Percentiles rank a stretch among this genome's conserved stretches.
phyloP scores from a whole-genome alignment of 2,888 invertebrate genomes.

The Crossocerus cetratus region DNA sequence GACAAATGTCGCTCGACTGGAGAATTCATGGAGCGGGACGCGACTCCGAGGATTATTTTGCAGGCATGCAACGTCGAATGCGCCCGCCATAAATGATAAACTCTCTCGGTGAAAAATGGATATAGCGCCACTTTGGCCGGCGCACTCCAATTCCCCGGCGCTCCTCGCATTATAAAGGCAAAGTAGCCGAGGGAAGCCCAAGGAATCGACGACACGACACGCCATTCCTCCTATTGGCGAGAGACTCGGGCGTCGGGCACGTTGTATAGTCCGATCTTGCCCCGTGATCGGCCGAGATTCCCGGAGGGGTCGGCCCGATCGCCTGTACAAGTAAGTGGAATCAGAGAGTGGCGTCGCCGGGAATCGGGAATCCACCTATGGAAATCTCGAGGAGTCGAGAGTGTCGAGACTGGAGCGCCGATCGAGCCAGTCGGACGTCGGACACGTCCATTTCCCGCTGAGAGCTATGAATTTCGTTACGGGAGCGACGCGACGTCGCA shows the following conservation, averaged over 20 bases:
- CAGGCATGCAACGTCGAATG: conserved; percentile 8
- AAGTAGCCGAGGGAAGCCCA: conserved; percentile 35
- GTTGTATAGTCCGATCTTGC: conserved; percentile 42
- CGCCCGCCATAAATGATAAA: conserved; percentile 33
- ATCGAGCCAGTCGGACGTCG: no score
- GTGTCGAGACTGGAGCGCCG: conserved; percentile 16
- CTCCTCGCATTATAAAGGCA: conserved; percentile 51
- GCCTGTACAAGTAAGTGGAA: conserved; percentile 55
- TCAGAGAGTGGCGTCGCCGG: no score
- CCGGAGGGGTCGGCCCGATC: conserved; percentile 39
- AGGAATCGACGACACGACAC: conserved; percentile 55
- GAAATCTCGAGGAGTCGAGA: conserved; percentile 21
- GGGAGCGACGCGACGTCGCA: conserved; percentile 5
- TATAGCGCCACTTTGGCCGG: conserved; percentile 24
- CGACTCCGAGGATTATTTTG: conserved; percentile 28
- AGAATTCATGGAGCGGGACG: conserved; percentile 13
- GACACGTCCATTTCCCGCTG: conserved; percentile 42
- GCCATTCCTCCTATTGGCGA: no score
- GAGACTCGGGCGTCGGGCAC: no score
- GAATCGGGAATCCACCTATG: conserved; percentile 37
- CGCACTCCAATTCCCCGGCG: conserved; percentile 37
- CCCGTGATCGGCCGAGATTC: conserved; percentile 58
- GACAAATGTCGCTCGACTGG: conserved; percentile 5
- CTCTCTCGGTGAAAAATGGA: conserved; percentile 37
- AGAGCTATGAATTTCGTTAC: conserved; percentile 55